Evolutionary conservation across 2,113 vertebrate species (phyloP), one percentile per base, ranked within the genome.

Genomic region (Opisthocomus hoazin): DNA sequence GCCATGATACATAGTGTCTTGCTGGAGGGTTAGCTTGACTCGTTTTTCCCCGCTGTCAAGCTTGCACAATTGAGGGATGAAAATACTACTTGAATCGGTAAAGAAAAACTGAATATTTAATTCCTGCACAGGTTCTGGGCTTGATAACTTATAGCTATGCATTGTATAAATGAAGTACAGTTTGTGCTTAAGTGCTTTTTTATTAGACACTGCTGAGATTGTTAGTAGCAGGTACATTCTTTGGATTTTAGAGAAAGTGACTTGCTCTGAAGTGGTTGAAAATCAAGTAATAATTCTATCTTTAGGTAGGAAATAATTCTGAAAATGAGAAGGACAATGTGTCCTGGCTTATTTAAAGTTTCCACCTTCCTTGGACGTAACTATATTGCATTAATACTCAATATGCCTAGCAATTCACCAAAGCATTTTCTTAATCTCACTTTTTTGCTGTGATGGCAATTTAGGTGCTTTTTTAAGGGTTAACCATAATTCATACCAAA

Each of bases 181-280:
- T 92, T 89, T 95, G 93, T 96, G 84, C 92, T 95, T 97, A 98
- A 97, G 85, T 98, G 94, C 65, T 96, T 97, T 97, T 97, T 97
- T 96, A 96, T 98, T 98, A 97, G 89, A 90, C 86, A 77, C 82
- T 91, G 64, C 96, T 36, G 41, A 97, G 84, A 80, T 87, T 97
- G 95, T 97, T 97, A 97, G 97, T 96, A 94, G 71, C 80, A 96
- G 94, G 83, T 93, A 81, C 19, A 24, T 97, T 96, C 69, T 75
- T 84, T 76, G 71, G 94, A 93, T 86, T 96, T 97, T 88, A 83
- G 77, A 96, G 87, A 92, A 89, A 76, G 71, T 95, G 97, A 39
- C 87, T 94, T 94, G 85, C 95, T 94, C 81, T 96, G 60, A 87
- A 91, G 79, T 91, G 93, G 94, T 94, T 96, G 90, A 95, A 97